A percentile compares a stretch with the other conserved stretches of the same genome.
phyloP scores from a whole-genome alignment of 2,888 invertebrate species.

The Nomada goodeniana region DNA sequence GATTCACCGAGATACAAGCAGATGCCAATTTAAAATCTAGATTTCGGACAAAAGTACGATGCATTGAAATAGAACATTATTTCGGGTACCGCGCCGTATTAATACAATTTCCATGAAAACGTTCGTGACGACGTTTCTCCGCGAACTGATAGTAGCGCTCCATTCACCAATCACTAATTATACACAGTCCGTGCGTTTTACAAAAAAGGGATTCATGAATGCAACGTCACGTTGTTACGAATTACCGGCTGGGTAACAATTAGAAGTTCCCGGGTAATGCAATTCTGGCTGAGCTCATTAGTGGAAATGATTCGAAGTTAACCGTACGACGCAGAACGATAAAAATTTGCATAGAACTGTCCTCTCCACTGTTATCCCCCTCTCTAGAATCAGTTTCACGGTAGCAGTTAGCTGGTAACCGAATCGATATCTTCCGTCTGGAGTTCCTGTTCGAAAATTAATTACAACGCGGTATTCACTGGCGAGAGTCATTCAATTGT shows the following conservation, averaged over 20 bases:
- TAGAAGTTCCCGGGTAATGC: constrained; percentile 7
- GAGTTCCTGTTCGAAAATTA: constrained; percentile 5
- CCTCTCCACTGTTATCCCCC: not conserved
- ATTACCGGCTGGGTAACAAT: constrained; percentile 23
- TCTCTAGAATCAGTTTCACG: not conserved
- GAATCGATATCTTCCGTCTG: constrained; percentile 1
- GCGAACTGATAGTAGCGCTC: not conserved
- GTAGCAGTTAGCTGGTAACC: not conserved
- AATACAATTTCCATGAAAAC: constrained; percentile 23
- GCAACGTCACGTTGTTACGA: not conserved
- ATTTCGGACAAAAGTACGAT: not conserved
- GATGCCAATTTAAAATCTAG: not conserved
- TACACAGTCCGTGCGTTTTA: not conserved
- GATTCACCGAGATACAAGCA: not conserved
- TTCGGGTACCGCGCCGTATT: constrained; percentile 15
- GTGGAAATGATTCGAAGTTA: constrained; percentile 5
- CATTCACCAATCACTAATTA: constrained; percentile 6
- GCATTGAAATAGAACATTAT: not conserved
- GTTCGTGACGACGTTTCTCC: constrained; percentile 1
- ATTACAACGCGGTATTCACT: constrained; percentile 20
- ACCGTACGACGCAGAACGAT: constrained; percentile 7
- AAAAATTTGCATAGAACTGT: constrained; percentile 27
- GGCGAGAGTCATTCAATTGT: constrained; percentile 1
- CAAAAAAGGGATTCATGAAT: not conserved
- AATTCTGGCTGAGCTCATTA: constrained; percentile 10